Base-by-base conservation (phyloP, 2,888 invertebrate species). In the Seladonia tumulorum region DNA sequence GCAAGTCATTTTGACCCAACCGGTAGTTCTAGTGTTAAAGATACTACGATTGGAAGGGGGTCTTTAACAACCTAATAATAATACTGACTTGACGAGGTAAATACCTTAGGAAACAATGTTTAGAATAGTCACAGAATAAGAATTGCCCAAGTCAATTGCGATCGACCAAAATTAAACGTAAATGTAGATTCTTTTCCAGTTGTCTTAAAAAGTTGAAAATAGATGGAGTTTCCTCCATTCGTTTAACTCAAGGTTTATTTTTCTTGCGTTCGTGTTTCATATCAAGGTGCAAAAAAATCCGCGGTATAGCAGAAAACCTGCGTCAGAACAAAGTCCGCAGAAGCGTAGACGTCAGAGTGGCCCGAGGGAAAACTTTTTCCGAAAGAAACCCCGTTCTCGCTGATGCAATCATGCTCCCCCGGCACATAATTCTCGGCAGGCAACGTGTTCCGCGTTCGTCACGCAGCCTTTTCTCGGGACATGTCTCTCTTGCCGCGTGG, bases 401-500 rank as follows among this genome's bases (percentile, higher is more conserved):
- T 72, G 81, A 81, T 85, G 63, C 63, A 73, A 86, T 81, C 81
- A 79, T 35, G 72, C 22, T 42, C 79, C 80, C 81, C 68, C 57
- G 72, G 35, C 29, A 53, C 60, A 78, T 72, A 79, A 81, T 87
- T 86, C 82, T 81, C 57, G 72, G 14, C 49, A 39, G 42, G 71
- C 25, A 77, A 57, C 79, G 35, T 22, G 45, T 47, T 47, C 49
- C 45, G 73, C 77, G 35, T 29, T 47, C n/a, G 22, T n/a, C 53
- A 10, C 25, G n/a, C 49, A 42, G 63, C 49, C 49, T 74, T 83
- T 80, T 60, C 68, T 39, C n/a, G 16, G 18, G 29, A 29, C 60
- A 29, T 16, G 73, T 79, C 82, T 42, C 66, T 29, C 39, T 18
- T 66, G 57, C 75, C 78, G 79, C 75, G 82, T 80, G 83, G 76